Conservation (phyloP, 1,140 invertebrate genomes). For the Anthonomus grandis region DNA sequence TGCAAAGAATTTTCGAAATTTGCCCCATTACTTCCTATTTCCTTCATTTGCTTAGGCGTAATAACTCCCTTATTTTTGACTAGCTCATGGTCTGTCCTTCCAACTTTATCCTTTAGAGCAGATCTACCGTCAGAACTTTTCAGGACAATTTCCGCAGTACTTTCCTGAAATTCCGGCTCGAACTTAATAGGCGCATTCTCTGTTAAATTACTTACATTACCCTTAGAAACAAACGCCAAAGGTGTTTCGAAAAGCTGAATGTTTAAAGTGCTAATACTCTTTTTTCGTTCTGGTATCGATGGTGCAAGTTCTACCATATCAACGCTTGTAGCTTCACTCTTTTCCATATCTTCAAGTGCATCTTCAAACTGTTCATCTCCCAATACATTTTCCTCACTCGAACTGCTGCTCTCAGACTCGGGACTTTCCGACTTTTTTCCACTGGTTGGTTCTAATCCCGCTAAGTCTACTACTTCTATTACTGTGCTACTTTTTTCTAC, state of each 20-base stretch:
- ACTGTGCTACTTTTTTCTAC: constrained; percentile 47
- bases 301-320: constrained; percentile 7
- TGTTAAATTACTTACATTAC: too few species aligned
- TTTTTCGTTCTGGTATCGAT: constrained; percentile 8
- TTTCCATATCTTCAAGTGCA: constrained; percentile 43
- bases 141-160: constrained; percentile 14
- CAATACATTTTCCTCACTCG: constrained; percentile 31
- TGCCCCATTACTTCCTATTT: neutral
- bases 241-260: constrained; percentile 16
- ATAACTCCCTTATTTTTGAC: neutral
- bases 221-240: too few species aligned
- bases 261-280: constrained; percentile 21
- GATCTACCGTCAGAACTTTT: neutral
- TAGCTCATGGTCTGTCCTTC: neutral
- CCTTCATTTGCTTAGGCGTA: neutral
- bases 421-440: constrained; percentile 14
- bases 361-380: constrained; percentile 41
- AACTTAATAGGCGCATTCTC: too few species aligned
- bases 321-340: constrained; percentile 13
- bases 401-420: constrained; percentile 17
- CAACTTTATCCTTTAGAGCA: neutral
- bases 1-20: constrained; percentile 8
- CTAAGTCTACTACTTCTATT: constrained; percentile 41
- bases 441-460: constrained; percentile 14
- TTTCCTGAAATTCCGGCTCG: constrained; percentile 15